These are phyloP conservation scores for Disparrhopalites patrizii DNA, from an alignment of 2,888 invertebrate species.

Conservation along the genomic window DNA sequence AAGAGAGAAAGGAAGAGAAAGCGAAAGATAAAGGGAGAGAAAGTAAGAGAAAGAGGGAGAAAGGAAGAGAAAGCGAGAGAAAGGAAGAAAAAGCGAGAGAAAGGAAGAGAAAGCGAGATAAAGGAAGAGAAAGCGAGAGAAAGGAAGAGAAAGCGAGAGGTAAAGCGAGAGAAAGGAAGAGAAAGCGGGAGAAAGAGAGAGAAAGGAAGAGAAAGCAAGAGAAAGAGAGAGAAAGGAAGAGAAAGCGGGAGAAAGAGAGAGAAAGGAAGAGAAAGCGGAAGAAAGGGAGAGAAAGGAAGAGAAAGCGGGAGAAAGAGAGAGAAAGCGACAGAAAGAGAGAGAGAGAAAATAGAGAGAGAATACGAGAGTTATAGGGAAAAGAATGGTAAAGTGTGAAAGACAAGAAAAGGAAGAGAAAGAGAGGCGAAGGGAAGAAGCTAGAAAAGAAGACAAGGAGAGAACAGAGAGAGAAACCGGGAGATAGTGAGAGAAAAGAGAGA, in stretches of 20 bases:
- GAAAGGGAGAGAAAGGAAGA: not conserved
- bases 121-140: not conserved
- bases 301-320: not conserved
- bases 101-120: not conserved
- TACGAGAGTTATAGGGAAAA: no score
- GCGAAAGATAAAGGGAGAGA: no score
- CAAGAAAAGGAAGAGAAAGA: no score
- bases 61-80: not conserved
- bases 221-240: no score
- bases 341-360: not conserved
- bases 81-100: not conserved
- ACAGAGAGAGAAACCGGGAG: no score
- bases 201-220: not conserved
- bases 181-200: not conserved
- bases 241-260: not conserved
- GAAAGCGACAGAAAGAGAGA: not conserved
- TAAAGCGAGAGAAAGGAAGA: not conserved
- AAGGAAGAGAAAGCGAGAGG: not conserved
- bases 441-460: no score
- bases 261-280: not conserved
- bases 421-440: no score
- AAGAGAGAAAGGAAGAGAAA: not conserved
- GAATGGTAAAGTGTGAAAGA: no score
- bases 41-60: not conserved
- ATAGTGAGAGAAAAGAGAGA: no score